These are phyloP conservation scores for Gallinago nigripennis DNA, from an alignment of 2,797 vertebrate genomes.

Conservation along the genomic window DNA sequence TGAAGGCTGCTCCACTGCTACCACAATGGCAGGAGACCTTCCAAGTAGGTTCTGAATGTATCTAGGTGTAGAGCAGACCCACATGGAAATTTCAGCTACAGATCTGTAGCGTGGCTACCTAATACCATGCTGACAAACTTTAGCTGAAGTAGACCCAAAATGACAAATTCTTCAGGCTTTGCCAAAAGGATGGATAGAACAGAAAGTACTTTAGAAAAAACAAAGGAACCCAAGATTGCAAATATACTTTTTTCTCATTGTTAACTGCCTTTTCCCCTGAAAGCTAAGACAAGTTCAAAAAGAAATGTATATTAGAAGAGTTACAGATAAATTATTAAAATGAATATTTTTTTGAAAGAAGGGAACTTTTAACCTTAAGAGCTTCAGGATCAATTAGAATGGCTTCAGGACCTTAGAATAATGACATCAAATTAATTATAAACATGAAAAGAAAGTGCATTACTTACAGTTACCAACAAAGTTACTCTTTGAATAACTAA, in stretches of 20 bases:
- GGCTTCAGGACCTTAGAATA: not conserved
- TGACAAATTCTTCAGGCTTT: not conserved
- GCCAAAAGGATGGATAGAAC: not conserved
- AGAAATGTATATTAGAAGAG: not conserved
- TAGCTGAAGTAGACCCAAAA: not conserved
- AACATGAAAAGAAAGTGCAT: not conserved
- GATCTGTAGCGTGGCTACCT: not conserved
- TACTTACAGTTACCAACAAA: not conserved
- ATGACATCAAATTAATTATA: not conserved
- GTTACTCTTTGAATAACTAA: not conserved
- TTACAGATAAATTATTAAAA: conserved; percentile 38
- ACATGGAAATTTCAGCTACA: not conserved
- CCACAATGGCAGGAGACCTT: not conserved
- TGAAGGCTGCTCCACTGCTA: not conserved
- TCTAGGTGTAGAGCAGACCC: not conserved
- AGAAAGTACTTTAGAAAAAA: not conserved
- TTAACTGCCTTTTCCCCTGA: not conserved
- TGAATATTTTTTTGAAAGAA: not conserved
- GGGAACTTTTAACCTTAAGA: not conserved
- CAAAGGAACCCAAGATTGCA: not conserved
- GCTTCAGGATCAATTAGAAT: not conserved
- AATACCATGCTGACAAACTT: not conserved
- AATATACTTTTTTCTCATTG: not conserved
- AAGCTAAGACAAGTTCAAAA: not conserved
- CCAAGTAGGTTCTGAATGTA: not conserved